Conservation (phyloP, 2,113 vertebrate species). For the Sinocyclocheilus anophthalmus region DNA sequence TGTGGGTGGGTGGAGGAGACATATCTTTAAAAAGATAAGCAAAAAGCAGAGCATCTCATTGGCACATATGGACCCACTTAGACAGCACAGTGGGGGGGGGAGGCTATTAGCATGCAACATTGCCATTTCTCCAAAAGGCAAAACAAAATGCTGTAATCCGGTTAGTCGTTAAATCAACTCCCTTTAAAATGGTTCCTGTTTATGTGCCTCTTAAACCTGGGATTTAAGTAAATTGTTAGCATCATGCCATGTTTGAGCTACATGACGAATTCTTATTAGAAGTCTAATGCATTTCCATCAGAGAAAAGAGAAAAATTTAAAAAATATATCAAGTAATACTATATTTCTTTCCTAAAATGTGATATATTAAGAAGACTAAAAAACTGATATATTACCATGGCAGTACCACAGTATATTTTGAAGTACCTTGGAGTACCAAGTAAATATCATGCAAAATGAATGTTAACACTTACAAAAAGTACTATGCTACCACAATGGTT, state of each 20-base stretch:
- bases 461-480: background rate
- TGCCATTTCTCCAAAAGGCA: constrained; percentile 57
- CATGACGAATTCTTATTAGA: constrained; percentile 67
- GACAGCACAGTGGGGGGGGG: constrained; percentile 56
- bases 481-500: background rate
- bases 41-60: constrained; percentile 50
- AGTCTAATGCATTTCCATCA: constrained; percentile 67
- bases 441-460: background rate
- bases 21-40: constrained; percentile 62
- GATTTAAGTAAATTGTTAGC: constrained; percentile 69
- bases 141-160: constrained; percentile 68
- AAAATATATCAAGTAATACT: constrained; percentile 67
- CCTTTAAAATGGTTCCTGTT: constrained; percentile 67
- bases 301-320: constrained; percentile 60
- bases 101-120: constrained; percentile 56
- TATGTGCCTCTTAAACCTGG: constrained; percentile 65
- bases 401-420: background rate
- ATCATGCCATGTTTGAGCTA: constrained; percentile 63
- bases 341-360: background rate
- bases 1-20: constrained; percentile 35
- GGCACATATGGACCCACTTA: constrained; percentile 59
- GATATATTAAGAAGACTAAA: constrained; percentile 31
- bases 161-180: constrained; percentile 71
- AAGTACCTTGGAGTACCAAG: background rate
- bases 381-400: background rate